Conservation (phyloP, 1,140 invertebrate species). For the Belonocnema kinseyi region DNA sequence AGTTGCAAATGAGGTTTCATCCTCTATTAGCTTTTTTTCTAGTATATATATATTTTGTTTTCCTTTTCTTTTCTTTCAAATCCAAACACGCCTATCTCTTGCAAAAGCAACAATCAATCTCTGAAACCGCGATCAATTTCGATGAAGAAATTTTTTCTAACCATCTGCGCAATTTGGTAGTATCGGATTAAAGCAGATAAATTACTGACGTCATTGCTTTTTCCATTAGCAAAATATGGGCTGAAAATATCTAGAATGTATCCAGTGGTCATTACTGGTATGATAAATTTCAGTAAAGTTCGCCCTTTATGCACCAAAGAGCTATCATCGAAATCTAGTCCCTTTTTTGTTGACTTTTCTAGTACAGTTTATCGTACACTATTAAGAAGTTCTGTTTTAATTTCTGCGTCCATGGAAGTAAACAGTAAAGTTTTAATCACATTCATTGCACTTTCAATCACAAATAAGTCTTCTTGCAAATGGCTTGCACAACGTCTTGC, state of each 20-base stretch:
- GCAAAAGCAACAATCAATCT: background rate
- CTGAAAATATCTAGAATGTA: background rate
- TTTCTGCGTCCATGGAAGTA: background rate
- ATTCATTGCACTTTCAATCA: background rate
- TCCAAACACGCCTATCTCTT: background rate
- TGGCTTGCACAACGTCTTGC: background rate
- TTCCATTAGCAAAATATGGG: background rate
- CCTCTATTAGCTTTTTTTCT: too few species aligned
- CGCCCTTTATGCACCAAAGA: constrained; percentile 2
- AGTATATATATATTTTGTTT: too few species aligned
- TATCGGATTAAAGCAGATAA: background rate
- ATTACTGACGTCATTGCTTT: background rate
- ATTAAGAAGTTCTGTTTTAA: background rate
- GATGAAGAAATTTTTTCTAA: background rate
- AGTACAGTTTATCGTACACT: too few species aligned
- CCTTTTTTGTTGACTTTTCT: too few species aligned
- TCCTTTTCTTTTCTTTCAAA: too few species aligned
- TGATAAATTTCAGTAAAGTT: background rate
- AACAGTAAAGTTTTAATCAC: background rate
- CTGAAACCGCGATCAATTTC: background rate
- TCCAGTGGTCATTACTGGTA: constrained; percentile 4
- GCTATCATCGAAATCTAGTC: too few species aligned
- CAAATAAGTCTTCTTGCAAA: background rate
- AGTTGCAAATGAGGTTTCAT: too few species aligned
- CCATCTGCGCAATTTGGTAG: background rate